Evolutionary conservation across 2,888 invertebrate species (phyloP).

Genomic region (Ditula angustiorana): DNA sequence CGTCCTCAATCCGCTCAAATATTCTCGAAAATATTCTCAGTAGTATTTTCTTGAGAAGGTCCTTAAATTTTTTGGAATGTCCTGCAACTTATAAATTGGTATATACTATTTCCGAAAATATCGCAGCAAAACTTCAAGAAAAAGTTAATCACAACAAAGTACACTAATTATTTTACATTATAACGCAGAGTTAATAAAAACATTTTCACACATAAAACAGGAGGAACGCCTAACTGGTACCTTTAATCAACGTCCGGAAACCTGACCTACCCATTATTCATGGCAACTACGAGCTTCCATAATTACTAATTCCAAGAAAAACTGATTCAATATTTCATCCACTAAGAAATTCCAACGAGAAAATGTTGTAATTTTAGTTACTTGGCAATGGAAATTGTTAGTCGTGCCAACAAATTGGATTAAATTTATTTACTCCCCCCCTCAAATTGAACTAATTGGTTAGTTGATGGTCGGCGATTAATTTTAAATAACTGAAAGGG

Average conservation of each 20-base stretch:
- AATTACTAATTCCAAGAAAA: slow-evolving; percentile 28
- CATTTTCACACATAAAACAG: slow-evolving; percentile 10
- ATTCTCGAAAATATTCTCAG: too few species aligned
- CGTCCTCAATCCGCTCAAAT: too few species aligned
- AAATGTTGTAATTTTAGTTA: slow-evolving; percentile 43
- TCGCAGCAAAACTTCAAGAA: too few species aligned
- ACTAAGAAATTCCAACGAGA: slow-evolving; percentile 40
- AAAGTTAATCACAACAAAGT: neutral
- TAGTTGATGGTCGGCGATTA: slow-evolving; percentile 50
- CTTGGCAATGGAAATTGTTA: slow-evolving; percentile 44
- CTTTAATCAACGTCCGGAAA: slow-evolving; percentile 10
- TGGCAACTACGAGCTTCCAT: slow-evolving; percentile 16
- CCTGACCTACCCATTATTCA: slow-evolving; percentile 20
- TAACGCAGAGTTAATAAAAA: slow-evolving; percentile 15
- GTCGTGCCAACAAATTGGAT: slow-evolving; percentile 45
- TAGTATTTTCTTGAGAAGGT: too few species aligned
- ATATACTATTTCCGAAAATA: too few species aligned
- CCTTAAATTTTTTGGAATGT: too few species aligned
- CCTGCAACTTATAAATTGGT: too few species aligned
- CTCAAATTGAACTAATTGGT: slow-evolving; percentile 52
- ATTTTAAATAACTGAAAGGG: slow-evolving; percentile 50
- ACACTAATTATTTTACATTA: neutral
- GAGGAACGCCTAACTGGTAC: slow-evolving; percentile 4
- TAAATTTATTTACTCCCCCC: slow-evolving; percentile 48
- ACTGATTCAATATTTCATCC: slow-evolving; percentile 33